Percentiles rank a stretch among this genome's conserved stretches.
Evolutionary conservation across 2,113 vertebrate genomes (phyloP).

Genomic region (Neogobius melanostomus): DNA sequence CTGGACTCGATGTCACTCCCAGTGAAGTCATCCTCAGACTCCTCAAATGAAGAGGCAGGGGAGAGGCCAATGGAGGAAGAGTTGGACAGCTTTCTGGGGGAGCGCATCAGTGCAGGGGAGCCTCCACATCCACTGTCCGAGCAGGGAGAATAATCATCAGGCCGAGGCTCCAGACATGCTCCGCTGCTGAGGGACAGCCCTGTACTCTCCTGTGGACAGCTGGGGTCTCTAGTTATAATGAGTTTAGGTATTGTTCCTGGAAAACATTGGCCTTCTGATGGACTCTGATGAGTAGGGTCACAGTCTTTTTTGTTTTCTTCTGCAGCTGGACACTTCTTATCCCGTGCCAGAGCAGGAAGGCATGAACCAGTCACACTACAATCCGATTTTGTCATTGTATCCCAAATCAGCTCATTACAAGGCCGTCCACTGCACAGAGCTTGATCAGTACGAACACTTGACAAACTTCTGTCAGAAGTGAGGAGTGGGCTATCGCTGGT

Average conservation of each 20-base stretch:
- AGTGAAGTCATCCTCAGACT: conserved; percentile 87
- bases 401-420: background rate
- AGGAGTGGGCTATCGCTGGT: conserved; percentile 11
- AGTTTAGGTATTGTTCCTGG: conserved; percentile 82
- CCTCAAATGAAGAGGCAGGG: conserved; percentile 87
- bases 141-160: conserved; percentile 76
- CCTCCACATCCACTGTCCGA: conserved; percentile 82
- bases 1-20: conserved; percentile 81
- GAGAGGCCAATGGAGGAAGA: conserved; percentile 81
- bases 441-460: conserved; percentile 26
- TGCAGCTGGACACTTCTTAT: conserved; percentile 14
- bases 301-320: conserved; percentile 8
- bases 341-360: background rate
- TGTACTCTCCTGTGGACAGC: conserved; percentile 24
- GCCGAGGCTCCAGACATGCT: conserved; percentile 59
- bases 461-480: conserved; percentile 28
- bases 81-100: conserved; percentile 76
- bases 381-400: conserved; percentile 57
- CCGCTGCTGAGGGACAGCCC: conserved; percentile 26
- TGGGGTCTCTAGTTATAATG: conserved; percentile 82
- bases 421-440: conserved; percentile 15
- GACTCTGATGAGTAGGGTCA: background rate
- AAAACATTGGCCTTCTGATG: conserved; percentile 41
- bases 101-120: conserved; percentile 68
- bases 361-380: background rate